phyloP scores from a whole-genome alignment of 1,140 invertebrate genomes.

The Cherax quadricarinatus region DNA sequence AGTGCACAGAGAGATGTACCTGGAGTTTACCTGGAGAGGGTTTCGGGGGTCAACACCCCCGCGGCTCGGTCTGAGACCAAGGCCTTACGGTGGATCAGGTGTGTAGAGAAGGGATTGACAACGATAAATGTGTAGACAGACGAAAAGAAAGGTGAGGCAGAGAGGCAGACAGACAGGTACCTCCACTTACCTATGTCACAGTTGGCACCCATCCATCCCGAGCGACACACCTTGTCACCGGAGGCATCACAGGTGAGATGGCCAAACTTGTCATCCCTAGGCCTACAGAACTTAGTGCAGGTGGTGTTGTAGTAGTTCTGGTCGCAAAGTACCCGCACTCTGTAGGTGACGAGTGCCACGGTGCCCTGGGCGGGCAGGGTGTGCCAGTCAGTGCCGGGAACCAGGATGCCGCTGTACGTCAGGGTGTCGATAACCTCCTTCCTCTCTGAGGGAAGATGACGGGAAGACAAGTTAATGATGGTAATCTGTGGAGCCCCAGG shows the following conservation, averaged over 20 bases:
- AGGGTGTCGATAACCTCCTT: slow-evolving; percentile 88
- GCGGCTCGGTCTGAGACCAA: too few relatives aligned
- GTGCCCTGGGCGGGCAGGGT: slow-evolving; percentile 83
- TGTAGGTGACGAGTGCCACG: slow-evolving; percentile 77
- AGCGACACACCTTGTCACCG: slow-evolving; percentile 76
- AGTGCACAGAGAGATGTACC: too few relatives aligned
- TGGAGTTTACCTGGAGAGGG: too few relatives aligned
- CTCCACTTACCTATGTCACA: slow-evolving; percentile 77
- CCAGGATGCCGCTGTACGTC: slow-evolving; percentile 91
- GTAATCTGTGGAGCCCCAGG: too few relatives aligned
- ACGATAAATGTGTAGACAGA: too few relatives aligned
- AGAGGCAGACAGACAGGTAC: too few relatives aligned
- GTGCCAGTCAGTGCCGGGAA: slow-evolving; percentile 93
- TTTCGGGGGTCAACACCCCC: too few relatives aligned
- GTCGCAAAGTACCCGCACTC: slow-evolving; percentile 77
- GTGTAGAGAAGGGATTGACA: too few relatives aligned
- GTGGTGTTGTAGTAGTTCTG: slow-evolving; percentile 78
- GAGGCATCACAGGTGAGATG: slow-evolving; percentile 77
- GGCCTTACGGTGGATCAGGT: too few relatives aligned
- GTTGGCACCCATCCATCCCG: slow-evolving; percentile 79
- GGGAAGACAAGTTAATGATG: background rate
- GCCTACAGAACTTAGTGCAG: slow-evolving; percentile 77
- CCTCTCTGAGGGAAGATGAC: background rate
- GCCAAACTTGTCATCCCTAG: slow-evolving; percentile 76
- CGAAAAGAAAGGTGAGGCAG: too few relatives aligned